Evolutionary conservation across 1,140 invertebrate genomes (phyloP).

Genomic region (Tetramorium simillimum): DNA sequence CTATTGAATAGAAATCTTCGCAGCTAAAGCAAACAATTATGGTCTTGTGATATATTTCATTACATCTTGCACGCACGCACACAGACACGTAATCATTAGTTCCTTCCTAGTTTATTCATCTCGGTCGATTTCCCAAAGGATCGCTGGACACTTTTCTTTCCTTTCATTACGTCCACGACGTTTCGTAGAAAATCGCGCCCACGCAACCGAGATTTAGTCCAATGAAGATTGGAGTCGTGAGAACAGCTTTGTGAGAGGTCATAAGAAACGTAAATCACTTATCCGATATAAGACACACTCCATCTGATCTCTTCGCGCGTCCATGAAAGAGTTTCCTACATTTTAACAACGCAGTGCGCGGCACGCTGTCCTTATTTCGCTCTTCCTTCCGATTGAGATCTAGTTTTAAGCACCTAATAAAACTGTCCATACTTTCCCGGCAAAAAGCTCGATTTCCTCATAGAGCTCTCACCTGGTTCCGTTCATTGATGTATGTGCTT

Average conservation of each 20-base stretch:
- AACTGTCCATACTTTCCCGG: background rate
- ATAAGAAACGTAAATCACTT: conserved; percentile 19
- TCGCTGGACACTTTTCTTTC: conserved; percentile 12
- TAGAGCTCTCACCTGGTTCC: no score
- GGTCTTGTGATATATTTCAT: conserved; percentile 7
- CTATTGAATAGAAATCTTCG: background rate
- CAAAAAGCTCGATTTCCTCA: background rate
- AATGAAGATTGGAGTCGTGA: conserved; percentile 19
- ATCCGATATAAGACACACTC: background rate
- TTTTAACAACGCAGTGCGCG: background rate
- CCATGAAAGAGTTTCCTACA: background rate
- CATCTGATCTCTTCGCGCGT: background rate
- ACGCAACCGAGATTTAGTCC: conserved; percentile 15
- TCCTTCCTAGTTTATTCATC: conserved; percentile 41
- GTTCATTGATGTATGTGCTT: background rate
- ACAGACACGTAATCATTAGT: background rate
- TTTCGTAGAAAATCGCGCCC: conserved; percentile 4
- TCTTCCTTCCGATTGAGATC: background rate
- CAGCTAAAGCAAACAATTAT: conserved; percentile 25
- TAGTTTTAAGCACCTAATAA: background rate
- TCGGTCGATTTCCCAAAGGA: conserved; percentile 52
- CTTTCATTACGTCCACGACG: background rate
- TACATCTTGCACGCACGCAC: background rate
- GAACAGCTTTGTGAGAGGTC: background rate
- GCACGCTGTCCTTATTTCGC: background rate